A percentile compares a stretch with the other conserved stretches of the same genome.
Evolutionary conservation across 2,113 vertebrate species (phyloP).

Genomic region (Cryptomyrus ogoouensis): DNA sequence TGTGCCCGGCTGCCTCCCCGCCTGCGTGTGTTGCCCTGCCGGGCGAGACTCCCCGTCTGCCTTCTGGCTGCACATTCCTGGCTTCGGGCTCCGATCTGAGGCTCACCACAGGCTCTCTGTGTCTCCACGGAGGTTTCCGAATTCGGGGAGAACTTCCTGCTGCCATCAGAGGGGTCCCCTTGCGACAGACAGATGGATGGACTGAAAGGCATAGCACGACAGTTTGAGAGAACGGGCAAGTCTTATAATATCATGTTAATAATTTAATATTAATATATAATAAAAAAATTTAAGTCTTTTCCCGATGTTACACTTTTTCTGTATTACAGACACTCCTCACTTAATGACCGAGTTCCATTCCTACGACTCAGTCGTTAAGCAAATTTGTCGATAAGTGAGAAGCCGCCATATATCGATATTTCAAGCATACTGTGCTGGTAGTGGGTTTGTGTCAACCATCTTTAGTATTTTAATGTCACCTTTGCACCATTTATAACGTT

Average conservation of each 20-base stretch:
- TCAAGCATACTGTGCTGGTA: background rate
- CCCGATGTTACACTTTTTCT: background rate
- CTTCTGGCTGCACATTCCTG: background rate
- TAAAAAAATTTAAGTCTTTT: constrained; percentile 18
- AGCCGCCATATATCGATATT: background rate
- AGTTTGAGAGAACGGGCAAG: constrained; percentile 22
- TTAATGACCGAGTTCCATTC: background rate
- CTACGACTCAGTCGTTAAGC: background rate
- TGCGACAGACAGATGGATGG: constrained; percentile 71
- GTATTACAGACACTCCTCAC: background rate
- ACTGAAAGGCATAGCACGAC: constrained; percentile 36
- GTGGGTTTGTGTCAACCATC: background rate
- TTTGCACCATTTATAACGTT: background rate
- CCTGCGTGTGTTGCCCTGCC: too few species aligned
- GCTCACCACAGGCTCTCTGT: constrained; percentile 72
- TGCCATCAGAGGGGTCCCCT: constrained; percentile 69
- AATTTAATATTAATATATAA: background rate
- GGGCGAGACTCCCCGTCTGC: background rate
- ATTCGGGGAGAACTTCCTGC: constrained; percentile 72
- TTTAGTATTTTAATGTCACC: background rate
- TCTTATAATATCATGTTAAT: background rate
- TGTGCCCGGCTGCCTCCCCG: background rate
- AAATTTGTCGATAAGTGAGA: background rate
- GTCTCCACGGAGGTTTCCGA: constrained; percentile 72
- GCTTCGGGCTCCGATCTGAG: background rate